Evolutionary conservation across 2,888 invertebrate genomes (phyloP), one percentile per base, ranked within the genome.

Genomic region (Xestia sexstrigata): DNA sequence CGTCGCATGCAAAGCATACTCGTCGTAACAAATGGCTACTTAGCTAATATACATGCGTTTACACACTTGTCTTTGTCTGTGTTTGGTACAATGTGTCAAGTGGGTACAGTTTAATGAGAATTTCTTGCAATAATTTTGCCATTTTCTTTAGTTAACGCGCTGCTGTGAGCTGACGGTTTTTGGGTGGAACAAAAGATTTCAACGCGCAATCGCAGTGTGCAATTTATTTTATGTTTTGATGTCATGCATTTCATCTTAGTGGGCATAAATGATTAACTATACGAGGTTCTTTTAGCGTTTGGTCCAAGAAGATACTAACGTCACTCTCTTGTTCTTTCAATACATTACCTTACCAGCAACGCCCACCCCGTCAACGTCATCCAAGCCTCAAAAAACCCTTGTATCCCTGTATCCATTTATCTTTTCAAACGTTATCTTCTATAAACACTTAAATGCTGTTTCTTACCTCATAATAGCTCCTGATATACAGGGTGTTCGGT

Each of bases 1-100:
- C 52, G 23, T 70, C 60, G 83, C 78, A 84, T 85, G 83, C 85
- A 75, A 84, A 83, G 74, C 72, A 23, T 52, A 45, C 17, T 68
- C 60, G 62, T 39, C 49, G 30, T 78, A 71, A 82, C 82, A 82
- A 83, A 82, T 78, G 75, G 52, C 71, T 63, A 55, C 68, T 84
- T 85, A 62, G 23, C 82, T 74, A 74, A 81, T 85, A 72, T 66
- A 73, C 77, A 73, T 52, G 70, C 42, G 60, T 49, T 65, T 60
- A 77, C 70, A 77, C 70, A 81, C 47, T 68, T 49, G 55, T 63
- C 82, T 83, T 74, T 78, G 77, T 78, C 52, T 2, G 7, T 42
- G 47, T 73, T 83, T 67, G 68, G 26, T 70, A 45, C 66, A 70
- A 85, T 63, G 49, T 63, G 49, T 45, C 49, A 62, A 77, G 23